phyloP scores from a whole-genome alignment of 1,140 invertebrate genomes.

The Zophobas atratus region DNA sequence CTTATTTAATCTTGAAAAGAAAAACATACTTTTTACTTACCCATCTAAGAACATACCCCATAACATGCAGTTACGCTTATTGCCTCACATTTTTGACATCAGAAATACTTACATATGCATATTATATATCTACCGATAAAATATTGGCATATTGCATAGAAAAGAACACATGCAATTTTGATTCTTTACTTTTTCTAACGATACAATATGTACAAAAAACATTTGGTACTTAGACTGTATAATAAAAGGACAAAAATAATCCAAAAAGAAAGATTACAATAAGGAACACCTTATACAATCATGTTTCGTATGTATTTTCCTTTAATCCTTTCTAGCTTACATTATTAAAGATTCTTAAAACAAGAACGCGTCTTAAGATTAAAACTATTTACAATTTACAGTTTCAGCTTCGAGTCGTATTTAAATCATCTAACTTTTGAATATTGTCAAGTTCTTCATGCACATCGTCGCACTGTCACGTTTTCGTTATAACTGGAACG shows the following conservation, averaged over 20 bases:
- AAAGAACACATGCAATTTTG: too few relatives aligned
- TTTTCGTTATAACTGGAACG: slow-evolving; percentile 64
- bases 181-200: slow-evolving; percentile 17
- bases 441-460: slow-evolving; percentile 19
- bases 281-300: slow-evolving; percentile 32
- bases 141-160: too few relatives aligned
- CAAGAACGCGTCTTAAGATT: slow-evolving; percentile 16
- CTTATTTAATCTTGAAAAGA: too few relatives aligned
- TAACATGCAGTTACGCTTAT: too few relatives aligned
- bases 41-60: too few relatives aligned
- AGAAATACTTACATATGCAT: too few relatives aligned
- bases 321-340: slow-evolving; percentile 30
- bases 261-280: slow-evolving; percentile 10
- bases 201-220: slow-evolving; percentile 25
- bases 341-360: slow-evolving; percentile 7
- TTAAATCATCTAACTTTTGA: slow-evolving; percentile 8
- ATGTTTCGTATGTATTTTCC: slow-evolving; percentile 6
- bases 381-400: background rate
- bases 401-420: background rate
- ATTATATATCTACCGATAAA: too few relatives aligned
- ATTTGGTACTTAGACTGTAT: slow-evolving; percentile 1
- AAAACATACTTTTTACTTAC: too few relatives aligned
- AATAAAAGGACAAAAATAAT: background rate
- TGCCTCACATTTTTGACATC: too few relatives aligned
- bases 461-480: slow-evolving; percentile 43